Evolutionary conservation across 1,140 invertebrate species (phyloP).

Genomic region (Nymphalis io): DNA sequence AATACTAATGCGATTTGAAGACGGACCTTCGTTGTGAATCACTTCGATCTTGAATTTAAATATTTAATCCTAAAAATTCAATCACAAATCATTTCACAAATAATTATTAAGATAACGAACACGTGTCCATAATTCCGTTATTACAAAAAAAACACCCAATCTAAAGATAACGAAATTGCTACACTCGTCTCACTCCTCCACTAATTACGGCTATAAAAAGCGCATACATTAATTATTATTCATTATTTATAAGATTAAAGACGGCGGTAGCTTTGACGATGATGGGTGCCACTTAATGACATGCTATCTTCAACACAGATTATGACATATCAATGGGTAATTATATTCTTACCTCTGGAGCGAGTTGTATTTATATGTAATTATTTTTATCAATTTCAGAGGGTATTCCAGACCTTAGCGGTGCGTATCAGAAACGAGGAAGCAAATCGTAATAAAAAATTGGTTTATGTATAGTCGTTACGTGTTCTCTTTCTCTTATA

Average conservation of each 20-base stretch:
- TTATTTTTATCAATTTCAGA: background rate
- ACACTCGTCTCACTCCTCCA: background rate
- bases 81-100: background rate
- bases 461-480: too few species aligned
- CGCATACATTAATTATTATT: conserved; percentile 17
- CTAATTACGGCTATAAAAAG: conserved; percentile 18
- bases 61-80: too few species aligned
- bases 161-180: background rate
- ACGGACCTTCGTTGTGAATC: too few species aligned
- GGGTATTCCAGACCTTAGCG: too few species aligned
- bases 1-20: too few species aligned
- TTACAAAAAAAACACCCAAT: background rate
- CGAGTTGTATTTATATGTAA: background rate
- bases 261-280: conserved; percentile 11
- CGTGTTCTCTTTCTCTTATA: too few species aligned
- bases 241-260: conserved; percentile 14
- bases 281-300: background rate
- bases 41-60: too few species aligned
- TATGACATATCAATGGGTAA: background rate
- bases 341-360: background rate
- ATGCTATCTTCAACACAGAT: background rate
- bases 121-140: background rate
- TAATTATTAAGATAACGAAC: background rate
- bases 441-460: too few species aligned
- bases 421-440: too few species aligned